These are phyloP conservation scores for Julus scandinavius DNA, from an alignment of 2,888 invertebrate species.

Conservation along the genomic window DNA sequence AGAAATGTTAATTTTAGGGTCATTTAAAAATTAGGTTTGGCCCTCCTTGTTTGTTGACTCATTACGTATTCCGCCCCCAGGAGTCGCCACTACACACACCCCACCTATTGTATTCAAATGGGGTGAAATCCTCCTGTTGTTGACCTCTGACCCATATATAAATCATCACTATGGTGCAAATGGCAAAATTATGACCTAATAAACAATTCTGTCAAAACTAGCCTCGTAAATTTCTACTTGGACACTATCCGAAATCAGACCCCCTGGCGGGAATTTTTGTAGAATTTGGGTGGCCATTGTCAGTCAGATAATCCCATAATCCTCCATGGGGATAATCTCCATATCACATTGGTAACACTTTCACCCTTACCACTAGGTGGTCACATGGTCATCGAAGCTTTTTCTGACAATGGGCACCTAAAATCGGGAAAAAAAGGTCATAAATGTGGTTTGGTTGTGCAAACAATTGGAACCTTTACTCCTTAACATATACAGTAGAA, in stretches of 20 bases:
- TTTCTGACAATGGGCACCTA: no score
- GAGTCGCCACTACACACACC: background rate
- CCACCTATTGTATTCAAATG: slow-evolving; percentile 15
- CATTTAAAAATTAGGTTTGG: background rate
- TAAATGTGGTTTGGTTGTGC: no score
- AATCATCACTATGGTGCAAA: background rate
- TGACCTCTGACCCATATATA: background rate
- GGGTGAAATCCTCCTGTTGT: background rate
- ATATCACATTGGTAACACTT: background rate
- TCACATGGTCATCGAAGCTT: background rate
- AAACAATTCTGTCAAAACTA: background rate
- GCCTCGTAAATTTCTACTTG: background rate
- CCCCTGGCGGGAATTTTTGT: background rate
- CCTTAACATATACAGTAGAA: no score
- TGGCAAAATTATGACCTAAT: background rate
- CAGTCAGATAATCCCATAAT: background rate
- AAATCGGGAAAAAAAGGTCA: no score
- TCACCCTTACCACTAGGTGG: background rate
- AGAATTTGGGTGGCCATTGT: background rate
- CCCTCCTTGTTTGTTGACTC: slow-evolving; percentile 16
- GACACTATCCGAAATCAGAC: background rate
- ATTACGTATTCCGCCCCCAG: background rate
- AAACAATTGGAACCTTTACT: no score
- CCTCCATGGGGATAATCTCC: no score
- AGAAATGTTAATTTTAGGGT: slow-evolving; percentile 20